Evolutionary conservation across 2,113 vertebrate genomes (phyloP), one percentile per base, ranked within the genome.

Genomic region (Corydoras sp.): DNA sequence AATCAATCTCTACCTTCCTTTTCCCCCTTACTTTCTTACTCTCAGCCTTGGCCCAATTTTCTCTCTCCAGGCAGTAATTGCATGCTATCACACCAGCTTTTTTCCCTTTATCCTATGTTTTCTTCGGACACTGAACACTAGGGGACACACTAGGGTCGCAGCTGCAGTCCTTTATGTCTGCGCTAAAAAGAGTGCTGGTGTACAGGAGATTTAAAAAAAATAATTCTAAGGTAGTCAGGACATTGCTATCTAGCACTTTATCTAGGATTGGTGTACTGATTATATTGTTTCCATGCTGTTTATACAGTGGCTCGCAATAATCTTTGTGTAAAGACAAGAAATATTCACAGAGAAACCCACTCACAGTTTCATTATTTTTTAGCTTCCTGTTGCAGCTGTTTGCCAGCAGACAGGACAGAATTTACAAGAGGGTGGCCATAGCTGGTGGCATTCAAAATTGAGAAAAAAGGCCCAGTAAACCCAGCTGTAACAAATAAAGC

Each of bases 401-500:
- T 53, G 65, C 50, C 32, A 68, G 56, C 13, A 35, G 77, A 61
- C 12, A n/a, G 14, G 35, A 72, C 58, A 75, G 58, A 51, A 32
- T 76, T 76, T 76, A 76, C 61, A 62, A 73, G 73, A 58, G 51
- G 35, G 11, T n/a, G 9, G 18, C 32, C 11, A 32, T 29, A n/a
- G 32, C 11, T 62, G 18, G 18, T 58, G 32, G 35, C 18, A 24
- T 24, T 24, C 18, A 24, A 24, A 24, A 24, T 15, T 1, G 9
- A 11, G 43, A 65, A 60, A 48, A 11, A 48, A 5, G 18, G 53
- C 66, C 35, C 59, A 67, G 55, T 76, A 74, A 76, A 76, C 48
- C 24, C 32, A 31, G 50, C 61, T 24, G 18, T 5, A 78, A 80
- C 68, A 76, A 81, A 83, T 68, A 78, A 73, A 79, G 59, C 78